These are phyloP conservation scores for Cyprinodon brontotheroides DNA, from an alignment of 2,113 vertebrate species.

Conservation along the genomic window DNA sequence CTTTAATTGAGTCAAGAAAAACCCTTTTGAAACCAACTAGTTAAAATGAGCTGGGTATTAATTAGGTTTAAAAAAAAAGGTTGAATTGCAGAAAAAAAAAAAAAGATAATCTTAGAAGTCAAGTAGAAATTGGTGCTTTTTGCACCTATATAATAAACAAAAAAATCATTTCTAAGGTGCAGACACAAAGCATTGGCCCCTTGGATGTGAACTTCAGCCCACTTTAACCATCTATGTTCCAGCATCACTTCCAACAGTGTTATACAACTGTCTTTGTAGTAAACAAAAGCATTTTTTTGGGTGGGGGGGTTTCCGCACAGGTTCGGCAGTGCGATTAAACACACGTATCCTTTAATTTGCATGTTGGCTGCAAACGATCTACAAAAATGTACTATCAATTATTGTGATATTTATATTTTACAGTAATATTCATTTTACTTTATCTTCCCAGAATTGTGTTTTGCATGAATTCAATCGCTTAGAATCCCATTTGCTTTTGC, in stretches of 20 bases:
- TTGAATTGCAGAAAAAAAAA: not conserved
- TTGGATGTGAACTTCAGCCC: not conserved
- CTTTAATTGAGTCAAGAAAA: not conserved
- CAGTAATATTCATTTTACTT: not conserved
- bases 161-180: no score
- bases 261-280: not conserved
- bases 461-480: not conserved
- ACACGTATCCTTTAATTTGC: not conserved
- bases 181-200: not conserved
- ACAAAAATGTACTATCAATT: not conserved
- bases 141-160: not conserved
- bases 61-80: not conserved
- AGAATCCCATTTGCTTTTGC: not conserved
- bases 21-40: not conserved
- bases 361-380: not conserved
- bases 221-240: not conserved
- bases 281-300: not conserved
- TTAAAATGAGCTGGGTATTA: not conserved
- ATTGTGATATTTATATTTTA: not conserved
- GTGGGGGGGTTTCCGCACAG: no score
- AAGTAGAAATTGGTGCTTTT: not conserved
- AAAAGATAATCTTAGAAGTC: not conserved
- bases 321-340: not conserved
- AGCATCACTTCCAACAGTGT: not conserved
- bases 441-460: not conserved